Evolutionary conservation across 2,888 invertebrate species (phyloP).

Genomic region (Penaeus monodon): DNA sequence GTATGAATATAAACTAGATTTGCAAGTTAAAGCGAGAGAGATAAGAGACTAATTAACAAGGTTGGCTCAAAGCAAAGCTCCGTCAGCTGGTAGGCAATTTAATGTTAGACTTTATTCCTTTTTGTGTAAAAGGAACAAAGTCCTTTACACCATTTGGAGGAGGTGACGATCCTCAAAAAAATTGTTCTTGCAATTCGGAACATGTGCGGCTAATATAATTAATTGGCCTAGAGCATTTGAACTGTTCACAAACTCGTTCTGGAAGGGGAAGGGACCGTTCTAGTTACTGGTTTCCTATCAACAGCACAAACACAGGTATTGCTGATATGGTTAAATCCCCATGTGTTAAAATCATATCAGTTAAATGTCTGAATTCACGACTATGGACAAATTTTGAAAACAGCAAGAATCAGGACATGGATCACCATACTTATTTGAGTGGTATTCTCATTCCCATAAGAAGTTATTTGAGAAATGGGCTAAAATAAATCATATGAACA

Average conservation of each 20-base stretch:
- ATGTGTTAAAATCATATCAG: background rate
- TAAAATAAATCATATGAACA: conserved; percentile 11
- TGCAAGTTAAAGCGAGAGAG: no score
- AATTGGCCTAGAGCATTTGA: background rate
- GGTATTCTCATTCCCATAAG: background rate
- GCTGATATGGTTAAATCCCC: background rate
- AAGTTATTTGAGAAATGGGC: conserved; percentile 7
- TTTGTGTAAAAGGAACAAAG: no score
- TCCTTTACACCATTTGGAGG: conserved; percentile 2
- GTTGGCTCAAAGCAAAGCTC: no score
- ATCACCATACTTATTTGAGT: conserved; percentile 2
- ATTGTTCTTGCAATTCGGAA: conserved; percentile 15
- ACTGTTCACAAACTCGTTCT: background rate
- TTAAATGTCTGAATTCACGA: background rate
- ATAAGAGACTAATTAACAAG: no score
- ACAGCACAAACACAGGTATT: background rate
- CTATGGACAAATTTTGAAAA: background rate
- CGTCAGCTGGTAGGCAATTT: no score
- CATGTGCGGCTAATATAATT: conserved; percentile 8
- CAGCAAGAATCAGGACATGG: background rate
- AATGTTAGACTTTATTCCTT: no score
- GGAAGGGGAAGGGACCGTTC: background rate
- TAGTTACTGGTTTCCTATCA: no score
- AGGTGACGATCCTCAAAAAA: conserved; percentile 7
- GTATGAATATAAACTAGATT: no score